These are phyloP conservation scores for Dioctria rufipes DNA, from an alignment of 2,888 invertebrate genomes.

Conservation along the genomic window DNA sequence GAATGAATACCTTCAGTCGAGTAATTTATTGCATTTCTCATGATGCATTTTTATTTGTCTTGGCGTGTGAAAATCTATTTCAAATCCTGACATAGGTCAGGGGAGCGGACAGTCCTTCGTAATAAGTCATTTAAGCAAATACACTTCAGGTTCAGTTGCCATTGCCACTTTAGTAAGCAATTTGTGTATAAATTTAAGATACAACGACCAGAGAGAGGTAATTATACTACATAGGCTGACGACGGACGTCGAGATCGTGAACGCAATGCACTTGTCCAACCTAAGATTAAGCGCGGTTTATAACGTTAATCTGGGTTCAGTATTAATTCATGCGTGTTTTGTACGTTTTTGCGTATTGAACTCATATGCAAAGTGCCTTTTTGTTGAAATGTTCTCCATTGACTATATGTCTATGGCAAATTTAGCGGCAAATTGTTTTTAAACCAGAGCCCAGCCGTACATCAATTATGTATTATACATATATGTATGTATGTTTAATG, in stretches of 20 bases:
- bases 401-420: background rate
- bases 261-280: conserved; percentile 23
- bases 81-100: too few species aligned
- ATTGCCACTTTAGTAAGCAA: conserved; percentile 35
- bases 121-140: conserved; percentile 8
- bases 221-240: too few species aligned
- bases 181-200: conserved; percentile 25
- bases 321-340: background rate
- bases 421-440: background rate
- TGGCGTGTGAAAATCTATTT: too few species aligned
- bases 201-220: background rate
- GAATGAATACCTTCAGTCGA: too few species aligned
- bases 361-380: conserved; percentile 31
- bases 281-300: conserved; percentile 9
- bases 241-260: background rate
- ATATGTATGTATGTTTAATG: too few species aligned
- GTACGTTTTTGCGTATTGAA: background rate
- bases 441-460: too few species aligned
- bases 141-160: conserved; percentile 14
- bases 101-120: too few species aligned
- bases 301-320: conserved; percentile 24
- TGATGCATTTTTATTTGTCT: too few species aligned
- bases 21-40: too few species aligned
- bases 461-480: too few species aligned
- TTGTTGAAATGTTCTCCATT: background rate